Conservation (phyloP, 2,888 invertebrate species). For the Bellardia bayeri region DNA sequence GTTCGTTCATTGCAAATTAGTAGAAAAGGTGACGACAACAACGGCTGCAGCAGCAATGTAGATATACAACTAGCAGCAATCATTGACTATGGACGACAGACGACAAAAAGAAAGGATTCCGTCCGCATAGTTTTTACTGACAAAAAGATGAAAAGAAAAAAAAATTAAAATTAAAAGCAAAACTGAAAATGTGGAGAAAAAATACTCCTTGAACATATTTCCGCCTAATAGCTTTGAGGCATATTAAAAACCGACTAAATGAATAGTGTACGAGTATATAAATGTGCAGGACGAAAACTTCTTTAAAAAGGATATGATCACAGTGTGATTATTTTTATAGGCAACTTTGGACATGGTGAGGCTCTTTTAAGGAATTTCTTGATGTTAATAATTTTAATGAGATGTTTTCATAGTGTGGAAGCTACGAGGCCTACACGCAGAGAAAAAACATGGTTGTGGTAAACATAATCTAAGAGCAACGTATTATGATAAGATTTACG, state of each 20-base stretch:
- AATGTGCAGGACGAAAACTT: conserved; percentile 13
- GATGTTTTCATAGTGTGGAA: no score
- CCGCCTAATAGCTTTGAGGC: conserved; percentile 67
- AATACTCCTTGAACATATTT: conserved; percentile 69
- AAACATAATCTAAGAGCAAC: no score
- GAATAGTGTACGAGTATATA: conserved; percentile 29
- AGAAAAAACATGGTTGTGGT: no score
- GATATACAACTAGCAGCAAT: conserved; percentile 22
- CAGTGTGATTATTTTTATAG: no score
- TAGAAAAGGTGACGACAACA: conserved; percentile 63
- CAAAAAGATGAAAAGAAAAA: conserved; percentile 34
- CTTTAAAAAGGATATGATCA: neutral
- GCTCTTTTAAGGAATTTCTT: no score
- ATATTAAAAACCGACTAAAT: conserved; percentile 63
- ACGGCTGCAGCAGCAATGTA: neutral
- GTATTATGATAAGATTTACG: no score
- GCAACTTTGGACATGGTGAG: no score
- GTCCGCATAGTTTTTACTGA: conserved; percentile 44
- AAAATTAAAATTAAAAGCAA: conserved; percentile 44
- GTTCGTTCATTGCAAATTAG: conserved; percentile 54
- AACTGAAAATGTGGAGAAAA: neutral
- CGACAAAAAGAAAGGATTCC: conserved; percentile 56
- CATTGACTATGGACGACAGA: conserved; percentile 26
- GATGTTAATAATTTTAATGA: no score
- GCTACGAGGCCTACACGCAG: no score